Percentiles rank a stretch among this genome's conserved stretches.
Conservation (phyloP, 1,140 invertebrate species). For the Dreissena rostriformis region DNA sequence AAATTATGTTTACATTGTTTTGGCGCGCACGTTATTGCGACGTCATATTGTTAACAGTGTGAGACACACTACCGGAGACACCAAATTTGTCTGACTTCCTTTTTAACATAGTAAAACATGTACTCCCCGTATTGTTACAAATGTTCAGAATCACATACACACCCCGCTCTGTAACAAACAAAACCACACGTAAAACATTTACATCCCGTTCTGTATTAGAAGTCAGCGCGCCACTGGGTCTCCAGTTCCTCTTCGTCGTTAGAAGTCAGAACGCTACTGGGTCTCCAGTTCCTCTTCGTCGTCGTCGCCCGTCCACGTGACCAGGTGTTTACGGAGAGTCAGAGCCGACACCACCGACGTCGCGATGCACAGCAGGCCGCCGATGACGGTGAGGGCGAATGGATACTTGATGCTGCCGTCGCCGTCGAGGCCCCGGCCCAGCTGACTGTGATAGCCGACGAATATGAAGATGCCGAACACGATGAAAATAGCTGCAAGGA, state of each 20-base stretch:
- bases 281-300: slow-evolving; percentile 28
- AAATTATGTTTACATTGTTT: no score
- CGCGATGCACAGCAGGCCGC: slow-evolving; percentile 3
- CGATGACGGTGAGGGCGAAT: slow-evolving; percentile 20
- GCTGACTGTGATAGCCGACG: slow-evolving; percentile 25
- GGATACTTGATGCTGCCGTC: background rate
- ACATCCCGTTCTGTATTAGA: background rate
- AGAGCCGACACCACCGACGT: slow-evolving; percentile 38
- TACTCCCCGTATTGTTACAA: no score
- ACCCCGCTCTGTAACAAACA: no score
- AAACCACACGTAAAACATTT: no score
- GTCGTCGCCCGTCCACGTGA: slow-evolving; percentile 25
- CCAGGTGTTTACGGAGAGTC: slow-evolving; percentile 38
- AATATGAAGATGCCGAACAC: slow-evolving; percentile 37
- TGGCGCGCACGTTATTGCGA: no score
- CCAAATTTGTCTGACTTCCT: no score
- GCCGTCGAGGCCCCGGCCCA: slow-evolving; percentile 17
- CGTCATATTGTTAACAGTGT: no score
- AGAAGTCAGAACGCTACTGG: no score
- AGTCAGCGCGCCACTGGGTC: background rate
- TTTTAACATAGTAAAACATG: no score
- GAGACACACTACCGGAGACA: no score
- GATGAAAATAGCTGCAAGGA: slow-evolving; percentile 45
- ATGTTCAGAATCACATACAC: no score
- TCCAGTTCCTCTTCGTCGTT: slow-evolving; percentile 30